phyloP scores from a whole-genome alignment of 1,140 invertebrate species.

The Teleogryllus occipitalis region DNA sequence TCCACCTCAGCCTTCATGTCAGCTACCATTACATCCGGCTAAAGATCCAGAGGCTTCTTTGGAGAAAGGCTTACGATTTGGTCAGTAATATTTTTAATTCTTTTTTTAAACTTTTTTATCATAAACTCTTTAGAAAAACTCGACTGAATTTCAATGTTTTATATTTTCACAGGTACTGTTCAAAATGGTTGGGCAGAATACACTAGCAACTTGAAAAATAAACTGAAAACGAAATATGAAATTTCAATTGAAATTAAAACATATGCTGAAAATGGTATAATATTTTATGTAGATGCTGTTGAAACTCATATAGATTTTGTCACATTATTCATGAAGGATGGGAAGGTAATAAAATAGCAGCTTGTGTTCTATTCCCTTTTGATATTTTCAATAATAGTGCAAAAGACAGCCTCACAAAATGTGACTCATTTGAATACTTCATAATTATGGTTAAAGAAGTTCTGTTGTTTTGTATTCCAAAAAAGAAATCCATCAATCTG shows the following conservation, averaged over 20 bases:
- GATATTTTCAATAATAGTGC: too few species aligned
- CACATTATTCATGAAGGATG: slow-evolving; percentile 69
- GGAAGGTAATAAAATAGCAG: slow-evolving; percentile 47
- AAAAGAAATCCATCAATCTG: too few species aligned
- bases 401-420: too few species aligned
- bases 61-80: slow-evolving; percentile 41
- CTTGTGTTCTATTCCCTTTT: too few species aligned
- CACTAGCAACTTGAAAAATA: slow-evolving; percentile 31
- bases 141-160: neutral
- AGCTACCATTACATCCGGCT: slow-evolving; percentile 37
- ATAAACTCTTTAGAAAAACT: neutral
- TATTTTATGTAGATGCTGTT: slow-evolving; percentile 69
- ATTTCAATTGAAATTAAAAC: slow-evolving; percentile 80
- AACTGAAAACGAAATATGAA: slow-evolving; percentile 56
- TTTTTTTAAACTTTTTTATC: slow-evolving; percentile 6
- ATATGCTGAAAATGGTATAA: slow-evolving; percentile 61
- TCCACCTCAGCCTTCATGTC: slow-evolving; percentile 34
- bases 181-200: slow-evolving; percentile 67
- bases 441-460: too few species aligned
- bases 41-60: slow-evolving; percentile 34
- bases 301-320: slow-evolving; percentile 63
- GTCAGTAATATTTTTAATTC: slow-evolving; percentile 29
- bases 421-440: too few species aligned
- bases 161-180: slow-evolving; percentile 45
- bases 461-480: too few species aligned